Percentiles rank a stretch among this genome's conserved stretches.
These are phyloP conservation scores for Orthonyx spaldingii DNA, from an alignment of 2,113 vertebrate genomes.

Conservation along the genomic window DNA sequence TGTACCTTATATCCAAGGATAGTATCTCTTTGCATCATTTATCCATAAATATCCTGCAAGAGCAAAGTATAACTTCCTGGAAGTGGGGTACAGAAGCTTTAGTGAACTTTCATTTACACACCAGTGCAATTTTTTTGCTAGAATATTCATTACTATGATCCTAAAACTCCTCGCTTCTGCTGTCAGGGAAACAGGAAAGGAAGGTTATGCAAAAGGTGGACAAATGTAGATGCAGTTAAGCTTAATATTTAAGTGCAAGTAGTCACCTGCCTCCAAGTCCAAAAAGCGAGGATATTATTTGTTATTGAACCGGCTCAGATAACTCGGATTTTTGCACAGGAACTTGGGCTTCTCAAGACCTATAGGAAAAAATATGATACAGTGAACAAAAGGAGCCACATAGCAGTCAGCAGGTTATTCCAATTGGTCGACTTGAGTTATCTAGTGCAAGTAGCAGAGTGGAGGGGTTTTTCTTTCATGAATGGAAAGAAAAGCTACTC, in stretches of 20 bases:
- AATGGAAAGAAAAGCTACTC: neutral
- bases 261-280: neutral
- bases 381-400: neutral
- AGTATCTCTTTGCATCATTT: neutral
- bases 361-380: neutral
- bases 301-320: neutral
- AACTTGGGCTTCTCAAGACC: neutral
- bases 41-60: neutral
- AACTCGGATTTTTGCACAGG: neutral
- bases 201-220: neutral
- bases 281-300: neutral
- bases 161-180: neutral
- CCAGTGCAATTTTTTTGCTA: neutral
- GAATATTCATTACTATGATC: neutral
- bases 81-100: neutral
- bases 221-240: neutral
- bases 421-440: neutral
- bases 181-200: neutral
- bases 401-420: neutral
- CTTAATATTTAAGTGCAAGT: neutral
- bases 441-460: neutral
- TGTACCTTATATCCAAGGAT: neutral
- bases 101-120: neutral
- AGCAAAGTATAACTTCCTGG: neutral
- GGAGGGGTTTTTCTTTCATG: neutral